Percentiles rank a stretch among this genome's conserved stretches.
Evolutionary conservation across 1,140 invertebrate species (phyloP).

Genomic region (Diploscapter pachys): DNA sequence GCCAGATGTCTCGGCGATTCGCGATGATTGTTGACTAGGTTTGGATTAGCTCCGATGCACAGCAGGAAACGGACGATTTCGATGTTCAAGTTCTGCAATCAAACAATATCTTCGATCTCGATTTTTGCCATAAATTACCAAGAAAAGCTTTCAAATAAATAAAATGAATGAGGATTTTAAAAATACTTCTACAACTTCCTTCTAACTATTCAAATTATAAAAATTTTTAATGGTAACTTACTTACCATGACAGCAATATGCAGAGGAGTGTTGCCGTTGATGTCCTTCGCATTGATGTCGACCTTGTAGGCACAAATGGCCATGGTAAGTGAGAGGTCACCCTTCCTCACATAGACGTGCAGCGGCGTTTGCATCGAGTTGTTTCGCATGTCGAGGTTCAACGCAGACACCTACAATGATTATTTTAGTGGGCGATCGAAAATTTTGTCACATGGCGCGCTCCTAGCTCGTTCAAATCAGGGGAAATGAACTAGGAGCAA

Average conservation of each 20-base stretch:
- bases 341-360: conserved; percentile 45
- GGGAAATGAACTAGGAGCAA: too few relatives aligned
- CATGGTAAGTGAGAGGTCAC: conserved; percentile 29
- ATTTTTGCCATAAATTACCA: too few relatives aligned
- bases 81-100: conserved; percentile 8
- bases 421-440: too few relatives aligned
- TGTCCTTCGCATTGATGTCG: conserved; percentile 45
- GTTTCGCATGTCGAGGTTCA: conserved; percentile 54
- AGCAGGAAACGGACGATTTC: conserved; percentile 68
- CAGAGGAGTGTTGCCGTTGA: conserved; percentile 51
- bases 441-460: too few relatives aligned
- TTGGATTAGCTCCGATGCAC: conserved; percentile 83
- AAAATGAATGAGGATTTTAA: too few relatives aligned
- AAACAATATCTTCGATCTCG: not conserved
- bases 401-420: conserved; percentile 29
- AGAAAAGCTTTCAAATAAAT: too few relatives aligned
- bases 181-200: too few relatives aligned
- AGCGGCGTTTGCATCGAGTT: conserved; percentile 50
- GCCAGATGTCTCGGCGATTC: conserved; percentile 76
- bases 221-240: too few relatives aligned
- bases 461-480: too few relatives aligned
- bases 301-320: conserved; percentile 29
- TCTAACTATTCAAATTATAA: too few relatives aligned
- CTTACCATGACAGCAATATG: conserved; percentile 52
- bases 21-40: conserved; percentile 71